phyloP scores from a whole-genome alignment of 37 sponge, comb jelly and placozoan genomes.

The Halisarca cf. caerulea region DNA sequence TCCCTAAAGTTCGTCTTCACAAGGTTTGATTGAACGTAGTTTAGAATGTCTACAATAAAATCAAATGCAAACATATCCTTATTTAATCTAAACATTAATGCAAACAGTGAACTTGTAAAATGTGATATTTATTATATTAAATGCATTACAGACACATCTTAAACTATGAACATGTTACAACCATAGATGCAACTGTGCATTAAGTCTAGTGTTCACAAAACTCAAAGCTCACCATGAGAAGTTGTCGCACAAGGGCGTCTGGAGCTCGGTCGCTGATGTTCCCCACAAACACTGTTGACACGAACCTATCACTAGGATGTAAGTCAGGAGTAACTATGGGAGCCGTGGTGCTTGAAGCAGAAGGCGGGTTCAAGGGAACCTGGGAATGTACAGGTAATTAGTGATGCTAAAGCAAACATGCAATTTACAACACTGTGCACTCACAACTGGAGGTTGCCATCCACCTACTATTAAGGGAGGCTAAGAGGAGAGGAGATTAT shows the following conservation, averaged over 20 bases:
- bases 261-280: conserved; percentile 92
- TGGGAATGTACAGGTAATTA: not conserved
- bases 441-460: too few relatives aligned
- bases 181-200: not conserved
- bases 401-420: not conserved
- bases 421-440: too few relatives aligned
- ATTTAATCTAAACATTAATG: not conserved
- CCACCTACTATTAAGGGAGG: too few relatives aligned
- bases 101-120: not conserved
- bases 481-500: too few relatives aligned
- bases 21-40: too few relatives aligned
- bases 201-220: not conserved
- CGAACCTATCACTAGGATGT: not conserved
- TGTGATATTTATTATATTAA: not conserved
- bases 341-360: not conserved
- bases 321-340: not conserved
- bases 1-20: too few relatives aligned
- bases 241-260: conserved; percentile 89
- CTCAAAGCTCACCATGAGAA: conserved; percentile 89
- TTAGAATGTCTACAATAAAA: too few relatives aligned
- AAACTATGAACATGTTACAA: not conserved
- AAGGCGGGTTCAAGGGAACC: not conserved
- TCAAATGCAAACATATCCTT: too few relatives aligned
- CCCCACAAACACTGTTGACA: conserved; percentile 96
- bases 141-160: not conserved